phyloP scores from a whole-genome alignment of 2,888 invertebrate genomes.

The Oxyteleia sp. region DNA sequence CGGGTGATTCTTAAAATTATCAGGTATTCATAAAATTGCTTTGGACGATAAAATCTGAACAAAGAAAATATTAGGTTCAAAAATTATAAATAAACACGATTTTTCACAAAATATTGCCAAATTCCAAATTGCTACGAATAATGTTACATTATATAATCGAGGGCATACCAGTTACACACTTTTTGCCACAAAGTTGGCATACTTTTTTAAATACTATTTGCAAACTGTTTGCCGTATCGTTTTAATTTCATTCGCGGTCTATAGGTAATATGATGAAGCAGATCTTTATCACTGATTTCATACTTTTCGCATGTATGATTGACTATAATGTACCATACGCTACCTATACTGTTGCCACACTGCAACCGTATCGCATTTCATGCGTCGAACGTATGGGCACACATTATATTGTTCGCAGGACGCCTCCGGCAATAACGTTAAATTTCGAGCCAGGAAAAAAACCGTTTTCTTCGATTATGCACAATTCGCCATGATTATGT shows the following conservation, averaged over 20 bases:
- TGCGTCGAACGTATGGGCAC: constrained; percentile 24
- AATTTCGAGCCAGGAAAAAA: constrained; percentile 18
- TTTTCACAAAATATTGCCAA: neutral
- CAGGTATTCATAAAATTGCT: too few species aligned
- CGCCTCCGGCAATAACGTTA: constrained; percentile 23
- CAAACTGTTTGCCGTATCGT: constrained; percentile 27
- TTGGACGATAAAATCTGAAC: too few species aligned
- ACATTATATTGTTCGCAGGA: constrained; percentile 22
- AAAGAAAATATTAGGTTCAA: too few species aligned
- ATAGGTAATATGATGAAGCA: constrained; percentile 59
- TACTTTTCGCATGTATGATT: constrained; percentile 61
- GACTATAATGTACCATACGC: constrained; percentile 52
- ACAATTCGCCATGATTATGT: constrained; percentile 1
- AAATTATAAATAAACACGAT: too few species aligned
- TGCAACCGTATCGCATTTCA: constrained; percentile 65
- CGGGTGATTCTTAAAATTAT: too few species aligned
- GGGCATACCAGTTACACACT: neutral
- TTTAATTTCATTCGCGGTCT: constrained; percentile 51
- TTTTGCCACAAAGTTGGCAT: constrained; percentile 40
- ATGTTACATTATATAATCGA: constrained; percentile 11
- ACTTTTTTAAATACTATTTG: constrained; percentile 41
- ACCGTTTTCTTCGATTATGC: constrained; percentile 36
- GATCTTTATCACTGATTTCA: constrained; percentile 63
- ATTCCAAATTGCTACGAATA: constrained; percentile 36
- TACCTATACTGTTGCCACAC: constrained; percentile 47